A percentile compares a stretch with the other conserved stretches of the same genome.
These are phyloP conservation scores for Sebastes minor DNA, from an alignment of 2,797 vertebrate species.

Conservation along the genomic window DNA sequence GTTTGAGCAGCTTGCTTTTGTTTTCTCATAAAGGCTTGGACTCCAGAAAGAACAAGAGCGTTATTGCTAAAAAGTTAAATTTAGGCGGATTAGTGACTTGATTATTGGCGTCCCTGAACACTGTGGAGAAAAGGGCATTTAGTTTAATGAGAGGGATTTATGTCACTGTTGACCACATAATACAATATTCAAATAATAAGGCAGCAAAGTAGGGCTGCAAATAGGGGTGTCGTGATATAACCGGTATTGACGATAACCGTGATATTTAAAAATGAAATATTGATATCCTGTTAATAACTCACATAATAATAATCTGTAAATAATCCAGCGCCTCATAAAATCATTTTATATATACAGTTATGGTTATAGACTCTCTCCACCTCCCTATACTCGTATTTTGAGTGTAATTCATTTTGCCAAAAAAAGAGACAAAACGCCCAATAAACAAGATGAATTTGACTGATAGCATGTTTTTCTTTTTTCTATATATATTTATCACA, in stretches of 20 bases:
- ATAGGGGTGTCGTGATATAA: too few relatives aligned
- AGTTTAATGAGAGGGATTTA: background rate
- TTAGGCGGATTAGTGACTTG: background rate
- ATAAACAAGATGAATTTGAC: too few relatives aligned
- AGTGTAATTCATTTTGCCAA: too few relatives aligned
- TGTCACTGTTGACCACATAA: background rate
- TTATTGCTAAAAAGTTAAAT: slow-evolving; percentile 15
- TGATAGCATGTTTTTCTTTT: too few relatives aligned
- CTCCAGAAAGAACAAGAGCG: background rate
- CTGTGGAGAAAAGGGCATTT: background rate
- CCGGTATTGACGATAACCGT: too few relatives aligned
- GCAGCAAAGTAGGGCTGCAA: background rate
- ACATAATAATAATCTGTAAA: too few relatives aligned
- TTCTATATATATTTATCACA: too few relatives aligned
- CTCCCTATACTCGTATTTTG: accelerated
- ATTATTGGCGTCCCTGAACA: background rate
- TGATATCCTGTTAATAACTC: too few relatives aligned
- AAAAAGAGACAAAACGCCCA: too few relatives aligned
- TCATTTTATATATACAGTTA: too few relatives aligned
- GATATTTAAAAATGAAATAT: too few relatives aligned
- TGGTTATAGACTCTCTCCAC: accelerated
- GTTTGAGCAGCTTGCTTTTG: slow-evolving; percentile 11
- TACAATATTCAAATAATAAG: background rate
- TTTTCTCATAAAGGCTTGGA: background rate
- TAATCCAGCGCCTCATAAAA: too few relatives aligned